Evolutionary conservation across 1,140 invertebrate genomes (phyloP).

Genomic region (Bombus cullumanus): DNA sequence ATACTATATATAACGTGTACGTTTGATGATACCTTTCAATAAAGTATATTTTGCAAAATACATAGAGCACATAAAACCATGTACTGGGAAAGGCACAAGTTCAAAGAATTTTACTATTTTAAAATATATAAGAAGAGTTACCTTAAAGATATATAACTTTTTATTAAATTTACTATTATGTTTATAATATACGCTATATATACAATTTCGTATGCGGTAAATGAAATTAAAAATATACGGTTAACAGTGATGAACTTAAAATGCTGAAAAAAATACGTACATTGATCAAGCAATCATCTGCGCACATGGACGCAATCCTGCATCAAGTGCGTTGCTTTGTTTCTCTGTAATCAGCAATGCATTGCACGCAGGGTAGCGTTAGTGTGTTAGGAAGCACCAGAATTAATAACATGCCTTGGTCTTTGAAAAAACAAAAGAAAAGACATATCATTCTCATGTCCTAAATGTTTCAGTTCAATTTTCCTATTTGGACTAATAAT

Average conservation of each 20-base stretch:
- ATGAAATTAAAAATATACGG: conserved; percentile 30
- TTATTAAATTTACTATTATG: conserved; percentile 29
- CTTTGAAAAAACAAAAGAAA: conserved; percentile 6
- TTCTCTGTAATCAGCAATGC: conserved; percentile 78
- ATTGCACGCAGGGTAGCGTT: conserved; percentile 82
- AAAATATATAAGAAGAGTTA: not conserved
- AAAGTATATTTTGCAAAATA: conserved; percentile 59
- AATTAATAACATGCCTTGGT: conserved; percentile 29
- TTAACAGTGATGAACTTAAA: conserved; percentile 23
- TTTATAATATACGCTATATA: conserved; percentile 30
- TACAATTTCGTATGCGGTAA: conserved; percentile 29
- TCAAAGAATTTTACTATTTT: conserved; percentile 10
- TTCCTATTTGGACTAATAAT: conserved; percentile 6
- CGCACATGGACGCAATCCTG: conserved; percentile 80
- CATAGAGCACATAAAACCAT: not conserved
- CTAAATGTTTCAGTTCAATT: conserved; percentile 17
- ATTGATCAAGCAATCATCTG: conserved; percentile 44
- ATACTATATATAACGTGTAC: conserved; percentile 52
- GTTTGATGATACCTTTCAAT: conserved; percentile 51
- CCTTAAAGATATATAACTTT: conserved; percentile 24
- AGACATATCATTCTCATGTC: not conserved
- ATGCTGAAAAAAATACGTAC: conserved; percentile 12
- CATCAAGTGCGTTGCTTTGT: conserved; percentile 82
- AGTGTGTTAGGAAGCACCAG: conserved; percentile 76
- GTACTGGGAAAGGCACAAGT: not conserved